Percentiles rank a stretch among this genome's conserved stretches.
phyloP scores from a whole-genome alignment of 2,888 invertebrate genomes.

The Imbricaverruca yamaguchii region DNA sequence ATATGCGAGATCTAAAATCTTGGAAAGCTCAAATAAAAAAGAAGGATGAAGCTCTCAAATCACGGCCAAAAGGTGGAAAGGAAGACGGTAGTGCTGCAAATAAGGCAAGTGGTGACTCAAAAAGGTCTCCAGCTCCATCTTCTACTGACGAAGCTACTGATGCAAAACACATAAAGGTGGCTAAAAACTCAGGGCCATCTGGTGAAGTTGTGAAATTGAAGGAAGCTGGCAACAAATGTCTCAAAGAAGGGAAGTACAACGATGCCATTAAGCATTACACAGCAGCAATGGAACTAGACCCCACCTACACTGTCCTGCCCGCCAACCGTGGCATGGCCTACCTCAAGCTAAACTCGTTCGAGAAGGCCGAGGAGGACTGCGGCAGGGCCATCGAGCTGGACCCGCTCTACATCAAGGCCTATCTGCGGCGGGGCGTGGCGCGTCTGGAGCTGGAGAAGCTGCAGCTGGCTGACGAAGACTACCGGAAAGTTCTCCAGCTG shows the following conservation, averaged over 20 bases:
- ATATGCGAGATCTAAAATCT: conserved; percentile 60
- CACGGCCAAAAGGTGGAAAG: too few species aligned
- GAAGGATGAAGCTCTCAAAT: conserved; percentile 47
- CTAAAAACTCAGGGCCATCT: background rate
- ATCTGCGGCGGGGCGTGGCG: conserved; percentile 40
- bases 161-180: background rate
- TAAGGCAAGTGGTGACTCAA: background rate
- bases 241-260: conserved; percentile 40
- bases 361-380: conserved; percentile 44
- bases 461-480: conserved; percentile 62
- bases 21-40: conserved; percentile 66
- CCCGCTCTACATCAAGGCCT: conserved; percentile 43
- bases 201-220: conserved; percentile 44
- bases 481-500: conserved; percentile 58
- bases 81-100: background rate
- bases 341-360: conserved; percentile 68
- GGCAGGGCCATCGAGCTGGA: conserved; percentile 41
- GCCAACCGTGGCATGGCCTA: conserved; percentile 84
- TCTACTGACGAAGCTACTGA: conserved; percentile 41
- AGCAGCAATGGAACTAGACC: conserved; percentile 40
- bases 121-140: conserved; percentile 33
- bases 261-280: conserved; percentile 43
- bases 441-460: conserved; percentile 61
- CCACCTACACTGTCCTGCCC: conserved; percentile 61
- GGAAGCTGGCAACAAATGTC: conserved; percentile 52